These are phyloP conservation scores for Himalopsyche tibetana DNA, from an alignment of 2,888 invertebrate species.

Conservation along the genomic window DNA sequence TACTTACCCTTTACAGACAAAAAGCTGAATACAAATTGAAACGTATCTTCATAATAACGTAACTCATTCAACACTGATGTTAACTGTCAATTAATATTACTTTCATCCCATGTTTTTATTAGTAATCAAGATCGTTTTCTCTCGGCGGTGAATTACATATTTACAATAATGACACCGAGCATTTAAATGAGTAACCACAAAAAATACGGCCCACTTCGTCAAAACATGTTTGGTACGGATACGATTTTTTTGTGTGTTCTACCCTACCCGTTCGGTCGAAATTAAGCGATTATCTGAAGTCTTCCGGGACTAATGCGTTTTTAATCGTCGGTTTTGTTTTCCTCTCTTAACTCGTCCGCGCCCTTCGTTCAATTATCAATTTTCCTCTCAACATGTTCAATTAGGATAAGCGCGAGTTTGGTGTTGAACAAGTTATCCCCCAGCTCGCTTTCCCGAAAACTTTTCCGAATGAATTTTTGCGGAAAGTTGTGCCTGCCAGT, in stretches of 20 bases:
- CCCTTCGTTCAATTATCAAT: slow-evolving; percentile 25
- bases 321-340: slow-evolving; percentile 16
- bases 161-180: no score
- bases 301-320: not conserved
- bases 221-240: no score
- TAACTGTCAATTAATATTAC: no score
- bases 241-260: not conserved
- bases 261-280: not conserved
- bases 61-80: no score
- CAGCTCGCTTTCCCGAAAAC: not conserved
- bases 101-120: no score
- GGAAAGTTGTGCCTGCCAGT: not conserved
- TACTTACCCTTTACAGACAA: no score
- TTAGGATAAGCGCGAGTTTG: slow-evolving; percentile 17
- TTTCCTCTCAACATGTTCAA: slow-evolving; percentile 21
- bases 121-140: no score
- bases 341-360: slow-evolving; percentile 31
- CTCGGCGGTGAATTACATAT: no score
- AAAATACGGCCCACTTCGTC: no score
- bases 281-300: slow-evolving; percentile 2
- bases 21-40: no score
- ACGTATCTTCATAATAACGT: no score
- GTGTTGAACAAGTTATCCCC: slow-evolving; percentile 8
- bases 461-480: slow-evolving; percentile 7
- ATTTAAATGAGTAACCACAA: no score